Evolutionary conservation across 2,888 invertebrate species (phyloP).

Genomic region (Troides helena): DNA sequence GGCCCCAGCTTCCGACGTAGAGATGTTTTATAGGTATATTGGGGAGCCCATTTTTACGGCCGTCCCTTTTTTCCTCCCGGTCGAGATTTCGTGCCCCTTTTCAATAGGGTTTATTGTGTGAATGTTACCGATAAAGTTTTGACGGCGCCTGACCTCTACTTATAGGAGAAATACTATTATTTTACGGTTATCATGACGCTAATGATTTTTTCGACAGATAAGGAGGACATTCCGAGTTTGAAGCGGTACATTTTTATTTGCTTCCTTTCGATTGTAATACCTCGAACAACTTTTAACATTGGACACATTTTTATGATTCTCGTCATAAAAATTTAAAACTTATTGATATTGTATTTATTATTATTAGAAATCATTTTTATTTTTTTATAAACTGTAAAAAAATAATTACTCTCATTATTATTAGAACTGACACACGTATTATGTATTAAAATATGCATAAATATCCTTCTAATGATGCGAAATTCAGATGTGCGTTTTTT

Average conservation of each 20-base stretch:
- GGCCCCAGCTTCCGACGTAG: slow-evolving; percentile 24
- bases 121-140: slow-evolving; percentile 21
- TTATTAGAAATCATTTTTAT: no score
- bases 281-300: no score
- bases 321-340: no score
- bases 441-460: no score
- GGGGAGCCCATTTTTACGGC: slow-evolving; percentile 24
- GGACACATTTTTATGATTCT: no score
- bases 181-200: slow-evolving; percentile 5
- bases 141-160: slow-evolving; percentile 16
- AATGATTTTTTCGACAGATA: slow-evolving; percentile 2
- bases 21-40: slow-evolving; percentile 28
- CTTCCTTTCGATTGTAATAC: background rate
- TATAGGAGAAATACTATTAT: slow-evolving; percentile 6
- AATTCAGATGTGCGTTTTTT: no score
- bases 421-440: no score
- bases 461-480: no score
- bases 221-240: background rate
- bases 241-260: background rate
- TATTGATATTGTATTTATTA: no score
- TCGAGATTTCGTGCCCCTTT: slow-evolving; percentile 24
- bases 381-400: no score
- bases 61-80: slow-evolving; percentile 24
- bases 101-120: slow-evolving; percentile 28
- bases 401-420: no score